A percentile compares a stretch with the other conserved stretches of the same genome.
These are phyloP conservation scores for Trissoscelio sp. DNA, from an alignment of 2,888 invertebrate genomes.

Conservation along the genomic window DNA sequence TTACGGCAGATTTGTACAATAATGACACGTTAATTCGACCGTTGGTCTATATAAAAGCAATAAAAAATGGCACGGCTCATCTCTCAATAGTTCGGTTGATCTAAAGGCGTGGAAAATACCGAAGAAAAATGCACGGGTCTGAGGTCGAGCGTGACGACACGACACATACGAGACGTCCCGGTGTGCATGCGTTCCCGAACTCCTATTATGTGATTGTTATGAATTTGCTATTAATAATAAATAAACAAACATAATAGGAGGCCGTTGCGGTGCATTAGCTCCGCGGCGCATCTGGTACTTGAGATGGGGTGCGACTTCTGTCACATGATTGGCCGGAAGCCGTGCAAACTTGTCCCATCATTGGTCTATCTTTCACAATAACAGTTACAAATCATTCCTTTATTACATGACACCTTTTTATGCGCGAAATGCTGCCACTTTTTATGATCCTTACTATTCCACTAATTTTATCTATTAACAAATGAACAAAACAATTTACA, in stretches of 20 bases:
- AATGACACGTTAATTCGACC: conserved; percentile 66
- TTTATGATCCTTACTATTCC: conserved; percentile 3
- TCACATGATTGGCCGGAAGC: conserved; percentile 51
- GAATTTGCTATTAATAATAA: conserved; percentile 83
- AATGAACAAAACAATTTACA: neutral
- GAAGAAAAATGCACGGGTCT: conserved; percentile 73
- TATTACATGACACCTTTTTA: conserved; percentile 34
- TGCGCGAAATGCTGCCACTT: conserved; percentile 45
- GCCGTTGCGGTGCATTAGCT: conserved; percentile 81
- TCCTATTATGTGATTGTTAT: conserved; percentile 82
- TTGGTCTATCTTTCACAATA: conserved; percentile 71
- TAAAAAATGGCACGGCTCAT: conserved; percentile 59
- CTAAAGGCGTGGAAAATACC: conserved; percentile 78
- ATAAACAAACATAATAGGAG: conserved; percentile 82
- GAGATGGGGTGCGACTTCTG: conserved; percentile 49
- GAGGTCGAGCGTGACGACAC: conserved; percentile 77
- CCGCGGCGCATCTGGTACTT: conserved; percentile 80
- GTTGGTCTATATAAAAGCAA: conserved; percentile 59
- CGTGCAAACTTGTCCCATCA: conserved; percentile 39
- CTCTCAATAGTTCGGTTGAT: conserved; percentile 53
- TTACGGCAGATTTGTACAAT: conserved; percentile 48
- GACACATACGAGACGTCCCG: conserved; percentile 72
- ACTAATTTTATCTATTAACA: conserved; percentile 37
- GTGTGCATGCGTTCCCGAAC: conserved; percentile 51
- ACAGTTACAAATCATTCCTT: conserved; percentile 75